Base-by-base conservation (phyloP, 2,113 vertebrate genomes). In the Poeciliopsis prolifica region DNA sequence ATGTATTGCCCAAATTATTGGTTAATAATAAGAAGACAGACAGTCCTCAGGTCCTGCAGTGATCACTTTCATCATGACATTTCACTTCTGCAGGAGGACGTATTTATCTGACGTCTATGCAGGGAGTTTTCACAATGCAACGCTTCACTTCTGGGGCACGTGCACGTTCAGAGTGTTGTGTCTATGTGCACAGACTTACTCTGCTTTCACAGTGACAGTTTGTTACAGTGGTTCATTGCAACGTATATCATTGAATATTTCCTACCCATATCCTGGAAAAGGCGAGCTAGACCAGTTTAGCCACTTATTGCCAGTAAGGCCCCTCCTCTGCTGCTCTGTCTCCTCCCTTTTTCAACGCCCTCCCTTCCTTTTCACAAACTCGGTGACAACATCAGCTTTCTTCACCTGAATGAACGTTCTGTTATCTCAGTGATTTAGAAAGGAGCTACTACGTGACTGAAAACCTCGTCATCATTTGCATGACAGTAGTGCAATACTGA, bases 291-390 rank as follows among this genome's bases (percentile, higher is more conserved):
- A 91, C 87, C 87, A 84, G 92, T 91, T 89, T 74, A 75, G 74
- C 85, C 87, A 89, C 88, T 84, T 83, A 80, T 70, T 95, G 94
- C 93, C 93, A 81, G 93, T 91, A 89, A 94, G 22, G 80, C 88
- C 17, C 88, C 88, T 72, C 88, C 87, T 80, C 69, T 72, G 62
- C 79, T 81, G 74, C 85, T 72, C 68, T 81, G 81, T 60, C 78
- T 84, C 85, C 88, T 68, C 87, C 88, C 67, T 62, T 48, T 1
- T 35, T 65, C 69, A 5, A 1, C 7, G 2, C 30, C 65, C 61
- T 65, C 26, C 65, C 26, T 19, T 22, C 54, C 40, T 62, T 71
- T 64, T 75, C 31, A 11, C 37, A 76, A 51, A 58, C 51, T 58
- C 10, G 2, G 51, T 24, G 51, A 58, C 60, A 42, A 37, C 61